phyloP scores from a whole-genome alignment of 2,888 invertebrate genomes.

The Eristalis intricaria region DNA sequence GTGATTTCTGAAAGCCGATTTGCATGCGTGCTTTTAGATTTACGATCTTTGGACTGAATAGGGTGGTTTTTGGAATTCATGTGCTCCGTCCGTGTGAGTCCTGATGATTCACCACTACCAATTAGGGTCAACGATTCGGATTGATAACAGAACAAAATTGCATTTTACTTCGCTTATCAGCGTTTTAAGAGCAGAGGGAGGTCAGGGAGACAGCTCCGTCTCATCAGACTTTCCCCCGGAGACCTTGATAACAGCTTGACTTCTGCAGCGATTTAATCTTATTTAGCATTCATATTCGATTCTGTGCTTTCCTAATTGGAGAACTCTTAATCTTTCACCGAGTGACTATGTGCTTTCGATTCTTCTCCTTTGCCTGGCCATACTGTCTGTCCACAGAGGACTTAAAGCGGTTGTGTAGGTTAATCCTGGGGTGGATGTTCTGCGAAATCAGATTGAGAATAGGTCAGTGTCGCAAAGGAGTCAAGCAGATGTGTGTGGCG shows the following conservation, averaged over 20 bases:
- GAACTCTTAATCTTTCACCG: neutral
- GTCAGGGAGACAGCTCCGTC: neutral
- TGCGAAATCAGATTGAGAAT: neutral
- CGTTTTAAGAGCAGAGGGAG: neutral
- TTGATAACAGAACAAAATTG: neutral
- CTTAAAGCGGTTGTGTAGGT: neutral
- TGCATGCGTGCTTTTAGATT: neutral
- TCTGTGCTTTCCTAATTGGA: neutral
- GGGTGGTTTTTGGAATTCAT: too few relatives aligned
- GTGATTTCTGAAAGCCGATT: conserved; percentile 3
- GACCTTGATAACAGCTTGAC: neutral
- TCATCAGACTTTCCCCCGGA: neutral
- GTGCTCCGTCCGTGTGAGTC: too few relatives aligned
- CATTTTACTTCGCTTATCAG: neutral
- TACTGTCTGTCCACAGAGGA: too few relatives aligned
- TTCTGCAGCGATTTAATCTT: neutral
- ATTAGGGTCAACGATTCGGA: neutral
- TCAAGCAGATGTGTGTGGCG: neutral
- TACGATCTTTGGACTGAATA: neutral
- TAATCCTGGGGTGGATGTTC: neutral
- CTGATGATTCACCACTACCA: neutral
- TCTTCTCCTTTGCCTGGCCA: neutral
- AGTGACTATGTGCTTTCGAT: neutral
- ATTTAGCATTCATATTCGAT: neutral
- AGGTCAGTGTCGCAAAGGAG: neutral